phyloP scores from a whole-genome alignment of 2,113 vertebrate species.

The Erpornis zantholeuca region DNA sequence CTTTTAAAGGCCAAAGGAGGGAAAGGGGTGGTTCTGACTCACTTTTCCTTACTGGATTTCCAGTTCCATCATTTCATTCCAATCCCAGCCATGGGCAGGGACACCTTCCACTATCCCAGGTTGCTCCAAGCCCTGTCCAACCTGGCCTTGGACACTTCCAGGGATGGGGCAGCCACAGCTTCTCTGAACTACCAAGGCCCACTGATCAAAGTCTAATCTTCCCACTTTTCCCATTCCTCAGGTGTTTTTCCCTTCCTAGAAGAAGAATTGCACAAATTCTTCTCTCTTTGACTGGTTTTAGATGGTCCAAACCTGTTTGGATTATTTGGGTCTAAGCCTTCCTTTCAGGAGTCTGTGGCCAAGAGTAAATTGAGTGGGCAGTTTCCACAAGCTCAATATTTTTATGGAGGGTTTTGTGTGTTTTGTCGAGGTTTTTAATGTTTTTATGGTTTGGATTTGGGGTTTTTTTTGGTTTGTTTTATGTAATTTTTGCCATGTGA shows the following conservation, averaged over 20 bases:
- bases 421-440: fast-evolving
- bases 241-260: neutral
- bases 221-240: neutral
- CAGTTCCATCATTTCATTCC: neutral
- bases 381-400: neutral
- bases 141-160: neutral
- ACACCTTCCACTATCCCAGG: neutral
- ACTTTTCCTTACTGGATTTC: neutral
- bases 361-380: neutral
- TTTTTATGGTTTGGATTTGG: neutral
- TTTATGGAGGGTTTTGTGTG: fast-evolving
- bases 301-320: neutral
- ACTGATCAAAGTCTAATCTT: neutral
- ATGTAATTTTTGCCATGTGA: neutral
- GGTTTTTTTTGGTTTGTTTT: neutral
- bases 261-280: neutral
- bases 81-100: neutral
- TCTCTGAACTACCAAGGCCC: fast-evolving
- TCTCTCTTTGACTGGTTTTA: neutral
- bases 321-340: neutral
- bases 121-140: neutral
- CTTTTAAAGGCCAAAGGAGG: neutral
- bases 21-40: neutral
- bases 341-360: neutral
- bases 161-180: neutral